Evolutionary conservation across 1,140 invertebrate species (phyloP), one percentile per base, ranked within the genome.

Genomic region (Drosophila ambigua): DNA sequence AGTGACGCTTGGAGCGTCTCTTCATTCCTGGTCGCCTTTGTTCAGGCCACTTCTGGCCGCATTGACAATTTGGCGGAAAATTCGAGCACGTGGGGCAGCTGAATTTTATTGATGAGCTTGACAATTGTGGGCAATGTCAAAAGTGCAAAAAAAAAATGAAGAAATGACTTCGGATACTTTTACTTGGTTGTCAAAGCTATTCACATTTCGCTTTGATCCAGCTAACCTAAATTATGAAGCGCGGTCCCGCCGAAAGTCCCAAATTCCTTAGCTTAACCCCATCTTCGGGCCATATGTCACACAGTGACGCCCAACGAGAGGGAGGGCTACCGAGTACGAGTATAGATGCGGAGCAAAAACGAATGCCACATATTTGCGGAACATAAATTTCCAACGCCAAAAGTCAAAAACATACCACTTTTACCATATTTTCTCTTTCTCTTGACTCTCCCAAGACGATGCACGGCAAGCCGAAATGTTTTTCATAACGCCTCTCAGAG

Each of bases 351-450:
- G 0, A 7, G 28, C 28, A 69, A 69, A 64, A 71, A 71, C 50
- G 50, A 76, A 41, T 45, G 44, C 46, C 79, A 83, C 79, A 83
- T 83, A 78, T 83, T 83, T 83, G 60, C 49, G 20, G 65, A 48
- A 53, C 79, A 83, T 83, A 83, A 83, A 83, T 83, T 76, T 75
- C 6, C 15, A 43, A 50, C 43, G 62, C 51, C 57, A 74, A 66
- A 74, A 73, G 62, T 58, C 49, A 46, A 59, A 72, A 67, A 66
- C 67, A 79, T 51, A 69, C 49, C 46, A 52, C 57, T 73, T 60
- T 46, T 44, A 52, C 44, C 16, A 55, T 35, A 68, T 77, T 62
- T 61, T 64, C 52, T 44, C 15, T 44, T 35, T 15, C 13, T 51
- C 50, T 53, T 49, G 59, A 20, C 35, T 53, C 16, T 41, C 2